Evolutionary conservation across 2,113 vertebrate genomes (phyloP).

Genomic region (Phalacrocorax aristotelis): DNA sequence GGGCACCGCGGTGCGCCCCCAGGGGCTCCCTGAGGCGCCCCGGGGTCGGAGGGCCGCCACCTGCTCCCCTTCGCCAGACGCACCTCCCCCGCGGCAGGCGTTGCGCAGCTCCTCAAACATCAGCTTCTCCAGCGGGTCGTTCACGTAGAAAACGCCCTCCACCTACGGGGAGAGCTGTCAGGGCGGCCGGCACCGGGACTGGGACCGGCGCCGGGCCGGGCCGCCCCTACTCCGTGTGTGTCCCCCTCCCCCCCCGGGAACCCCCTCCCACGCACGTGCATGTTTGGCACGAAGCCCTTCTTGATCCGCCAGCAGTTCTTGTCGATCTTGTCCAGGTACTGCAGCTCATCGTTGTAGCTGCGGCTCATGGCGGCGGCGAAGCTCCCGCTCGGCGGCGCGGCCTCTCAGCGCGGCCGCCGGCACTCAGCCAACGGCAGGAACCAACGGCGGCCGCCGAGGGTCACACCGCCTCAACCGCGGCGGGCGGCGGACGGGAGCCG

Average conservation of each 20-base stretch:
- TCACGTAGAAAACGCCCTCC: slow-evolving; percentile 95
- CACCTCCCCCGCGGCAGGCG: slow-evolving; percentile 92
- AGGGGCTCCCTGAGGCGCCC: too few species aligned
- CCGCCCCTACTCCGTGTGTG: too few species aligned
- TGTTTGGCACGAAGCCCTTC: slow-evolving; percentile 97
- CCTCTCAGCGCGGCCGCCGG: background rate
- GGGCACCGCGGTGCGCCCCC: rapidly evolving
- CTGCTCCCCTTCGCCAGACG: background rate
- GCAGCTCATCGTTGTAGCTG: slow-evolving; percentile 94
- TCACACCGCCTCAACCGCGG: rapidly evolving
- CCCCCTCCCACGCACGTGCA: slow-evolving; percentile 81
- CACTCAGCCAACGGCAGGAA: background rate
- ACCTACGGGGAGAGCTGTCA: slow-evolving; percentile 77
- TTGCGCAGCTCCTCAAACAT: slow-evolving; percentile 98
- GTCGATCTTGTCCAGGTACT: slow-evolving; percentile 89
- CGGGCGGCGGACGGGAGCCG: background rate
- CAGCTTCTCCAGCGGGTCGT: slow-evolving; percentile 92
- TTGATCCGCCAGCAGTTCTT: slow-evolving; percentile 93
- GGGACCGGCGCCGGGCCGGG: background rate
- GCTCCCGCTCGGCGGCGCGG: rapidly evolving
- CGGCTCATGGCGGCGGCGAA: slow-evolving; percentile 83
- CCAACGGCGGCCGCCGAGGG: background rate
- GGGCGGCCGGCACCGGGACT: background rate
- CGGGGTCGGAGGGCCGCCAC: too few species aligned
- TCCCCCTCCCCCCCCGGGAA: background rate